Evolutionary conservation across 2,113 vertebrate genomes (phyloP), one percentile per base, ranked within the genome.

Genomic region (Aplodontia rufa): DNA sequence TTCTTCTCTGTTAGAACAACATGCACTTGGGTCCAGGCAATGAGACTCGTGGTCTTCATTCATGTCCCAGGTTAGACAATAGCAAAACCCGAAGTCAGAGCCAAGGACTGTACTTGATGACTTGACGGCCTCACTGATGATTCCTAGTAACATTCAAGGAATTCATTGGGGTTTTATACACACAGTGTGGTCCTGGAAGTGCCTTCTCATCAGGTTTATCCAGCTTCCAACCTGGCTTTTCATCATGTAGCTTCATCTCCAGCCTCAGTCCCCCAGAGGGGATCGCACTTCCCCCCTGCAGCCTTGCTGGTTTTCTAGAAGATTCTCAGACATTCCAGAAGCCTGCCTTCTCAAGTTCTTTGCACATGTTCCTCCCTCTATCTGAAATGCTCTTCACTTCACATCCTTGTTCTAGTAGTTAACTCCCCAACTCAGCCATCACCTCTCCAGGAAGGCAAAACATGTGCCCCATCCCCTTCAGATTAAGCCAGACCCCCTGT

Each of bases 1-100:
- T 40, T 58, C 83, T 81, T 69, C 19, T 53, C 7, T 12, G 1
- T 95, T 74, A 68, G 76, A 90, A 96, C n/a, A 75, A 49, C 13
- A 45, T 35, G 22, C 49, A 37, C 3, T 11, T 32, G 69, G 30
- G 47, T 47, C 71, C 42, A 16, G 35, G 64, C 45, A 42, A 20
- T 24, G 51, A 71, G 60, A 35, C 60, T 60, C 40, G 40, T 47
- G 53, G 49, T 60, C 72, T 95, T 85, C n/a, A 20, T 42, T 84
- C n/a, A 9, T 14, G 32, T 49, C 9, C 58, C 68, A 75, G 42
- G 66, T 84, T 53, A 60, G 66, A 62, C 20, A 86, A 76, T 8
- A 35, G 60, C 8, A 82, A 88, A 84, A 16, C 30, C 8, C 60
- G 49, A 79, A 60, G n/a, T 75, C 51, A 76, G 68, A 85, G 47